Evolutionary conservation across 2,113 vertebrate species (phyloP), one percentile per base, ranked within the genome.

Genomic region (Zosterops borbonicus): DNA sequence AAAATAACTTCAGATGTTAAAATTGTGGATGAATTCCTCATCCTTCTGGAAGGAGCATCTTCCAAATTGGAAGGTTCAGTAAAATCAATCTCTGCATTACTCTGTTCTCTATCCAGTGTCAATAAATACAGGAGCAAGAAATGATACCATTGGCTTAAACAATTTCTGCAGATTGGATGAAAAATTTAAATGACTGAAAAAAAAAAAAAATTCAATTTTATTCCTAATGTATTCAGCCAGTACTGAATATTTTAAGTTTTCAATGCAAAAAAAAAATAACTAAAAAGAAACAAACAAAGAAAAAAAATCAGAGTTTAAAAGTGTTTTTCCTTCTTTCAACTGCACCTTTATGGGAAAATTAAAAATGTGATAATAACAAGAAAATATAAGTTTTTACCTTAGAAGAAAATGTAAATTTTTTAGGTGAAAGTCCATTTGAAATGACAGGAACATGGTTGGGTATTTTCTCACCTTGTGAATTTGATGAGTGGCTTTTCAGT

Each of bases 341-440:
- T 6, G n/a, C 3, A 11, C 5, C 17, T 63, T 35, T 9, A 63
- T n/a, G 31, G 16, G 23, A 52, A 23, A 73, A 81, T 39, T 6
- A n/a, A 73, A 75, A 81, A 35, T 15, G 3, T 31, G 14, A 23
- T 9, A 56, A 6, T 0, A 39, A 68, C 4, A 77, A 56, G 18
- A 42, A 80, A 6, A 59, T 14, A 6, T 0, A 37, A 47, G 5
- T 4, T 13, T 59, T 49, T 50, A 65, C 2, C 1, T 49, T 16
- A 59, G 18, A 33, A 64, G 11, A 53, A 64, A 74, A 59, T 16
- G 3, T 14, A 47, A 14, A 2, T 11, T 44, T 68, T 83, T 76
- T 17, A 33, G 6, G 7, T 44, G 37, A 15, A 75, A 65, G 9
- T 56, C 27, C 33, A 42, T 31, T 17, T 63, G 25, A 56, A 63